phyloP scores from a whole-genome alignment of 2,888 invertebrate genomes.

The Meiosimyza decipiens region DNA sequence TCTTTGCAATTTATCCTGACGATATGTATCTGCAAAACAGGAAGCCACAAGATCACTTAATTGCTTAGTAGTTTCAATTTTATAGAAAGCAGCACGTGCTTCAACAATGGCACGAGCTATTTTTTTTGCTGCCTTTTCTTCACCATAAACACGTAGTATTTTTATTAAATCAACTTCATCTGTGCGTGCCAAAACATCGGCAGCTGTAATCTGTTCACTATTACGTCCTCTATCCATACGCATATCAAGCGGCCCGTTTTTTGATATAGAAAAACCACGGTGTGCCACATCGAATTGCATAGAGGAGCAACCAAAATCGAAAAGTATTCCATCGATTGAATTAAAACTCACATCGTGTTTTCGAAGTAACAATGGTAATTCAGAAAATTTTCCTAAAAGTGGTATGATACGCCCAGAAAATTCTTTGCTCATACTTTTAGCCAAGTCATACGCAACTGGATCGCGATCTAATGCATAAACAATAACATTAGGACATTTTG shows the following conservation, averaged over 20 bases:
- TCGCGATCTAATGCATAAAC: constrained; percentile 90
- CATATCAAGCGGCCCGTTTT: constrained; percentile 93
- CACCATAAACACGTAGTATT: constrained; percentile 92
- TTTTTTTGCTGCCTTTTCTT: constrained; percentile 87
- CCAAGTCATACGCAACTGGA: constrained; percentile 79
- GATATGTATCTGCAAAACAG: constrained; percentile 70
- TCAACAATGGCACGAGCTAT: constrained; percentile 90
- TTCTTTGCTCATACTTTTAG: constrained; percentile 73
- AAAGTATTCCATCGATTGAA: constrained; percentile 86
- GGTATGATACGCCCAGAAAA: constrained; percentile 81
- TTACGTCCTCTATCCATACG: constrained; percentile 87
- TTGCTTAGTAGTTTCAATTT: constrained; percentile 84
- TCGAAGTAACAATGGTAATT: constrained; percentile 77
- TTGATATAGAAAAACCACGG: constrained; percentile 87
- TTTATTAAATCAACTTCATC: constrained; percentile 82
- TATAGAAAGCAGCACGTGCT: constrained; percentile 79
- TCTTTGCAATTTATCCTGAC: constrained; percentile 80
- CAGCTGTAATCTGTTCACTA: constrained; percentile 81
- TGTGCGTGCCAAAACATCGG: constrained; percentile 84
- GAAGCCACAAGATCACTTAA: constrained; percentile 79
- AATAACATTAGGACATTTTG: constrained; percentile 73
- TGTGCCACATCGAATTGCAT: constrained; percentile 89
- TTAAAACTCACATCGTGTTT: constrained; percentile 71
- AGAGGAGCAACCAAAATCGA: constrained; percentile 95
- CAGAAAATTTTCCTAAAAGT: constrained; percentile 89